Base-by-base conservation (phyloP, 2,888 invertebrate species). In the Allolobophora icterica region DNA sequence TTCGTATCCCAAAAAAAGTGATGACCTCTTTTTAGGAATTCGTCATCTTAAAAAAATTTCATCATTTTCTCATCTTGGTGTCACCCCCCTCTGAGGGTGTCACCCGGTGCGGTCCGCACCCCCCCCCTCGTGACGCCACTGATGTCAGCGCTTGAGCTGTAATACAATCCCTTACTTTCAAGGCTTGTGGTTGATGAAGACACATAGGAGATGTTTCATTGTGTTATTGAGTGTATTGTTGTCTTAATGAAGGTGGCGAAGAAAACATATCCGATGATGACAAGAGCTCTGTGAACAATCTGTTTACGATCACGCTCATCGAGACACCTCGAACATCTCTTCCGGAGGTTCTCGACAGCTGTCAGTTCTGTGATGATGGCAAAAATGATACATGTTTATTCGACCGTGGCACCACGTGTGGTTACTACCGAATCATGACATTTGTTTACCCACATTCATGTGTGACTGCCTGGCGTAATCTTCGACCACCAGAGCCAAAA, bases 391-490 rank as follows among this genome's bases (percentile, higher is more conserved):
- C 84, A 24, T 91, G 90, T 52, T 90, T 90, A 35, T 90, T 90
- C 30, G 90, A 90, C 30, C 33, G n/a, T 38, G 33, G n/a, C 19
- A 90, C 42, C n/a, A 13, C 38, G 13, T 91, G 91, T 87, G 91
- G 90, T 5, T 91, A 91, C 90, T 91, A 91, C 35, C 58, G 89
- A 38, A 8, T 91, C 35, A n/a, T 91, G n/a, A 33, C 34, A 3
- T 91, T 34, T 52, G 89, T 91, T 38, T 35, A 84, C 45, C 90
- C 90, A 33, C 90, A 34, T 17, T 91, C 90, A n/a, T 91, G 91
- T 45, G 0, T 90, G 5, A 35, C 58, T 24, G 52, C 87, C 34
- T 38, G 87, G 38, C 21, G 34, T 34, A 35, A 87, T 24, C 17
- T 87, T 87, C 87, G n/a, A 19, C 30, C 34, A 11, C 71, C 71